Base-by-base conservation (phyloP, 1,140 invertebrate genomes). In the Caenorhabditis latens region DNA sequence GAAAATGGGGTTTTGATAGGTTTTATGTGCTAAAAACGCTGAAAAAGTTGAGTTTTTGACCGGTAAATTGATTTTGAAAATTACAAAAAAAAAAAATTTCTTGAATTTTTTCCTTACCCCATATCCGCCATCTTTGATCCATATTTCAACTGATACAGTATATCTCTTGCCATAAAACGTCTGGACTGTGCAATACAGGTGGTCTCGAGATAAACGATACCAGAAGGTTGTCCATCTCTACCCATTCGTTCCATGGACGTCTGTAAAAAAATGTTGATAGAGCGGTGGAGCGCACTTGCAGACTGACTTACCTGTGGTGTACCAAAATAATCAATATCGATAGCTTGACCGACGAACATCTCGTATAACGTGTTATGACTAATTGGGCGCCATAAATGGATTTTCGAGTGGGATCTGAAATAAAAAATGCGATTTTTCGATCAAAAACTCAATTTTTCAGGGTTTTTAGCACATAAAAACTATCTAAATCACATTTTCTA, bases 131-230 rank as follows among this genome's bases (percentile, higher is more conserved):
- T 79, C 46, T 79, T 79, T 2, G 46, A 53, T 6, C 71, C 71
- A 24, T 79, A 79, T 50, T 79, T 79, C 71, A 79, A 24, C n/a
- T 79, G 71, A 53, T 79, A 79, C 6, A 79, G 71, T 50, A 79
- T 79, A 24, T 79, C 71, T 11, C 71, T 79, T 0, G 71, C 71
- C 71, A 79, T 79, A 53, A 79, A 79, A 13, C 50, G 71, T 50
- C 71, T 48, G 6, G 71, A 79, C 46, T 79, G 71, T 13, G 71
- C 43, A 50, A 79, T 24, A 11, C 43, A 48, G 53, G 21, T 50
- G 0, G 46, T 50, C 46, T 79, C n/a, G 0, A 79, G 4, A 43
- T 9, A 14, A 3, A 79, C 71, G 2, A 50, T 79, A 32, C 71
- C 71, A 32, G 71, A 79, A 19, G 71, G 71, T 79, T 79, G 71